These are phyloP conservation scores for Calameuta filiformis DNA, from an alignment of 2,888 invertebrate genomes.

Conservation along the genomic window DNA sequence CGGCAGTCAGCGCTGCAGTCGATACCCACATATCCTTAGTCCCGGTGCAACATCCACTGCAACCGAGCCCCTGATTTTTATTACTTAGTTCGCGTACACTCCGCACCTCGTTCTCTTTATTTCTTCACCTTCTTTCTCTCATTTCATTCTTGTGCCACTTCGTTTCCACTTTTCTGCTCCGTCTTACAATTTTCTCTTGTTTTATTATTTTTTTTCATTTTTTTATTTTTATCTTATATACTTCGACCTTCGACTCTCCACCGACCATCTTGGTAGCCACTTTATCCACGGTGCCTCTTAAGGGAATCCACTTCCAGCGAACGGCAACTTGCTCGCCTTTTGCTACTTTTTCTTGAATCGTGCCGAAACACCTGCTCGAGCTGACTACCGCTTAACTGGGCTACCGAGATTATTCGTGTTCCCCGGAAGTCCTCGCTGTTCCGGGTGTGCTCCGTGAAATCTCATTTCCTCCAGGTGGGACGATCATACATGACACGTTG, in stretches of 20 bases:
- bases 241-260: not conserved
- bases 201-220: not conserved
- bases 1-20: not conserved
- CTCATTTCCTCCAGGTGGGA: not conserved
- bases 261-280: not conserved
- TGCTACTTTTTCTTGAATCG: not conserved
- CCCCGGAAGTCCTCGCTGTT: not conserved
- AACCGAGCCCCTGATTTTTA: not conserved
- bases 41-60: not conserved
- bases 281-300: not conserved
- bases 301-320: not conserved
- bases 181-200: not conserved
- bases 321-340: not conserved
- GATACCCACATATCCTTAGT: not conserved
- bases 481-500: not conserved
- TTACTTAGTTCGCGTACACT: not conserved
- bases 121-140: slow-evolving; percentile 2
- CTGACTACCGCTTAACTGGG: not conserved
- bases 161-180: not conserved
- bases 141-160: not conserved
- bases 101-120: not conserved
- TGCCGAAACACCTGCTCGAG: not conserved
- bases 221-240: not conserved
- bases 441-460: not conserved
- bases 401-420: not conserved